Evolutionary conservation across 2,113 vertebrate genomes (phyloP).

Genomic region (Muscicapa adusta): DNA sequence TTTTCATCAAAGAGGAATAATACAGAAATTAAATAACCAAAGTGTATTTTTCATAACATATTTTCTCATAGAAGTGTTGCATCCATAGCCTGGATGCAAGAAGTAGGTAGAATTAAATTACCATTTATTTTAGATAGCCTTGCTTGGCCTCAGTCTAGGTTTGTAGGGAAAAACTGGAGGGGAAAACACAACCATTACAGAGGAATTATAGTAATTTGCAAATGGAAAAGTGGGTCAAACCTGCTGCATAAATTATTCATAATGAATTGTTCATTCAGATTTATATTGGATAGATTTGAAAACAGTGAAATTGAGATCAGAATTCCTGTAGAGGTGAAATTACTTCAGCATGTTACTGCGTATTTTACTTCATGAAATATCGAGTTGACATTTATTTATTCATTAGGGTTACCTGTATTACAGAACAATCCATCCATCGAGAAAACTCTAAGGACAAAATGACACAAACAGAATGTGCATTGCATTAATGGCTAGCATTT

Average conservation of each 20-base stretch:
- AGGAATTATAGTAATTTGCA: constrained; percentile 30
- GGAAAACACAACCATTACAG: background rate
- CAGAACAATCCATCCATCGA: background rate
- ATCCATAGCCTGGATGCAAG: background rate
- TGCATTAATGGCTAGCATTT: constrained; percentile 3
- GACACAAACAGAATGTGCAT: background rate
- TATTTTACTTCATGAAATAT: constrained; percentile 18
- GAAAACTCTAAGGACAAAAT: constrained; percentile 23
- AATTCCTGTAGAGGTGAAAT: constrained; percentile 20
- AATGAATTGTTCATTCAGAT: constrained; percentile 16
- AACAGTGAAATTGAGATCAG: constrained; percentile 8
- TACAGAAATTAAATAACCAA: background rate
- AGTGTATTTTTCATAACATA: background rate
- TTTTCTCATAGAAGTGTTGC: background rate
- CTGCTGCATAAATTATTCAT: constrained; percentile 16
- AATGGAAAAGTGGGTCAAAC: constrained; percentile 35
- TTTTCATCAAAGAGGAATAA: background rate
- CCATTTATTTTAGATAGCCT: background rate
- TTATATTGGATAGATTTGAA: background rate
- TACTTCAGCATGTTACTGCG: background rate
- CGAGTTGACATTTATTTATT: background rate
- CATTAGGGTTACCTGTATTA: constrained; percentile 22
- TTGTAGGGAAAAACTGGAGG: background rate
- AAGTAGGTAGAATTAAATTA: background rate
- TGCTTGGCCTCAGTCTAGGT: background rate